A percentile compares a stretch with the other conserved stretches of the same genome.
These are phyloP conservation scores for Eucidaris tribuloides DNA, from an alignment of 35 echinoderm and acorn worm species.

Conservation along the genomic window DNA sequence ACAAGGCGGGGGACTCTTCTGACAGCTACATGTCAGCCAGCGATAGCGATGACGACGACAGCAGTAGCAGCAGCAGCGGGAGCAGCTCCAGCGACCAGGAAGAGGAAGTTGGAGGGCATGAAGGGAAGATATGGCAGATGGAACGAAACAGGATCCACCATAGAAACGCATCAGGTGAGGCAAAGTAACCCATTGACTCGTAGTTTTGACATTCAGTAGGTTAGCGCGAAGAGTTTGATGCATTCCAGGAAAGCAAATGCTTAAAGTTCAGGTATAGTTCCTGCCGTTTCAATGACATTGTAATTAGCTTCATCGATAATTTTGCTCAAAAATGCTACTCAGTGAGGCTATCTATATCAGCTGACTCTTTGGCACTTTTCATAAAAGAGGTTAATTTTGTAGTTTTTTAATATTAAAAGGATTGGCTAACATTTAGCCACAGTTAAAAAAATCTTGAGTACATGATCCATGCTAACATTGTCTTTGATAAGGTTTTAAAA, in stretches of 20 bases:
- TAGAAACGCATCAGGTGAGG: neutral
- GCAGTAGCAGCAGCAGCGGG: conserved; percentile 7
- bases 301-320: no score
- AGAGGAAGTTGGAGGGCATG: neutral
- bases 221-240: neutral
- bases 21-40: conserved; percentile 17
- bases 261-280: neutral
- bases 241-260: neutral
- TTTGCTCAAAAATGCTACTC: no score
- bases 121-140: neutral
- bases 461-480: no score
- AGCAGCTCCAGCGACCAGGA: conserved; percentile 17
- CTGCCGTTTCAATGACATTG: no score
- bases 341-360: no score
- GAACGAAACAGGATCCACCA: neutral
- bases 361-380: no score
- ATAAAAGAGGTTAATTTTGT: no score
- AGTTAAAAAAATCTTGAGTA: no score
- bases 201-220: neutral
- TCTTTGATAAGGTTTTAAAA: no score
- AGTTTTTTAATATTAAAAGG: no score
- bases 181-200: neutral
- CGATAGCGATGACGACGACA: neutral
- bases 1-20: neutral
- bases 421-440: no score